Percentiles rank a stretch among this genome's conserved stretches.
phyloP scores from a whole-genome alignment of 2,113 vertebrate genomes.

The Geococcyx californianus region DNA sequence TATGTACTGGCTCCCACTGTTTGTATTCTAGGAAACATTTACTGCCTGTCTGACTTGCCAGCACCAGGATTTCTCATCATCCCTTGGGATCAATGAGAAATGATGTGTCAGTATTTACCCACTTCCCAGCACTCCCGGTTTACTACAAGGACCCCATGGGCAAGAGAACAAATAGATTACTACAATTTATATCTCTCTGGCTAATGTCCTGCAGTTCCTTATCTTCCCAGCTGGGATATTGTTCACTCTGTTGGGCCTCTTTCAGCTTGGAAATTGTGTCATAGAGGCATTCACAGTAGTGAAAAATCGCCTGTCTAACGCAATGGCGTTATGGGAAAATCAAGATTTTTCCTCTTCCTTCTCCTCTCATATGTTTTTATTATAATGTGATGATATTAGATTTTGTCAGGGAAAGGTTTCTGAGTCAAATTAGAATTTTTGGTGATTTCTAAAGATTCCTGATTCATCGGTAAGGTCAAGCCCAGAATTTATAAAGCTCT shows the following conservation, averaged over 20 bases:
- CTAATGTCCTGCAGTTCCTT: slow-evolving; percentile 41
- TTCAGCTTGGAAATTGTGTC: slow-evolving; percentile 13
- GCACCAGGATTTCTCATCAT: slow-evolving; percentile 19
- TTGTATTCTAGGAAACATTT: slow-evolving; percentile 59
- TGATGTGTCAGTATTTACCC: slow-evolving; percentile 49
- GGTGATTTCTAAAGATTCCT: background rate
- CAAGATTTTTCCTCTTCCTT: background rate
- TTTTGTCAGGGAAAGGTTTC: background rate
- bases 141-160: slow-evolving; percentile 40
- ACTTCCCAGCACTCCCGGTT: slow-evolving; percentile 35
- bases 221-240: slow-evolving; percentile 30
- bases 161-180: slow-evolving; percentile 53
- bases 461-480: background rate
- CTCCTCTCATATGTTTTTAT: background rate
- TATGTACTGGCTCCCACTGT: background rate
- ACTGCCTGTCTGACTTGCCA: slow-evolving; percentile 35
- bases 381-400: background rate
- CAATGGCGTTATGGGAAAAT: background rate
- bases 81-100: slow-evolving; percentile 56
- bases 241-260: slow-evolving; percentile 18
- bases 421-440: background rate
- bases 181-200: slow-evolving; percentile 59
- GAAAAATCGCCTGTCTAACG: slow-evolving; percentile 8
- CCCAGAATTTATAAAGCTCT: background rate
- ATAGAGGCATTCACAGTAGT: background rate